Evolutionary conservation across 2,888 invertebrate species (phyloP), one percentile per base, ranked within the genome.

Genomic region (Dermolepida albohirtum): DNA sequence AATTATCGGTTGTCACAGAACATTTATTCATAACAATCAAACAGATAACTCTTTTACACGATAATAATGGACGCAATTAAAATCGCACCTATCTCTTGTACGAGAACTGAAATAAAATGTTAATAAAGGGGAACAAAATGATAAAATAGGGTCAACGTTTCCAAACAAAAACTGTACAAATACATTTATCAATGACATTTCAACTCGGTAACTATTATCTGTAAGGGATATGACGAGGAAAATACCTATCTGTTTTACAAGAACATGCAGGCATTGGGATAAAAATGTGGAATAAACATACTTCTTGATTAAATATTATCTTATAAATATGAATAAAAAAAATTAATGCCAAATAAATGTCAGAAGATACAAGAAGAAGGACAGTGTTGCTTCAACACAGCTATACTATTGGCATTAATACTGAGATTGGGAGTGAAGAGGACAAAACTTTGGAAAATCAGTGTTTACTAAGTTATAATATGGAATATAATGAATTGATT

Each of bases 401-500:
- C 51, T 72, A 69, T 17, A 51, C 64, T 11, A 72, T 71, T 43
- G 57, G 69, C 41, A 54, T 72, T 16, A 52, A 55, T 29, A 67
- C 68, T 52, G 67, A 68, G 62, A 52, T 17, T 14, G 22, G 27
- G 17, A 41, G 66, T 16, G 43, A 69, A 14, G 40, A 66, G n/a
- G 27, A 43, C 43, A 50, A 57, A 8, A 29, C 66, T 47, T 59
- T 47, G 39, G 50, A 49, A 39, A 41, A 41, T 5, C 67, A 69
- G 50, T 73, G 72, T 7, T 71, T 74, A 50, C 59, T 78, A 34
- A 75, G 74, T 66, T 76, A 76, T 69, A 73, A 70, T 6, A 75
- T 74, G 74, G 74, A 77, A 57, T 70, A 69, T 54, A 67, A 73
- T 50, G 52, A 50, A 7, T 39, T 67, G 6, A 71, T 70, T 47